Conservation (phyloP, 2,113 vertebrate genomes). For the Podarcis muralis region DNA sequence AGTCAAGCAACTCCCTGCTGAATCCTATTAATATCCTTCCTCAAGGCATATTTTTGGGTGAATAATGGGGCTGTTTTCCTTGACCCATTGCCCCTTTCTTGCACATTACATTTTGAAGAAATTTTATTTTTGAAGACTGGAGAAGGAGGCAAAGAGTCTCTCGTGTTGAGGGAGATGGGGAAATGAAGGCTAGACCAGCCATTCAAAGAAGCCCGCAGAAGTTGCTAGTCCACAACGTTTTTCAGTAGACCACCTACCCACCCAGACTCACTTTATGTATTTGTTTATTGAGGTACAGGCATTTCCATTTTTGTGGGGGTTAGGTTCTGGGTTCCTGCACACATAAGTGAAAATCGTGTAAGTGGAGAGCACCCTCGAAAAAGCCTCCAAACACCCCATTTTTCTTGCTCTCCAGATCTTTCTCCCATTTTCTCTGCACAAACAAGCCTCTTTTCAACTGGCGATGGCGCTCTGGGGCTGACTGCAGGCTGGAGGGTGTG, state of each 20-base stretch:
- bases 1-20: slow-evolving; percentile 50
- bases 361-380: too few species aligned
- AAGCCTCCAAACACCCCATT: too few species aligned
- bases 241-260: background rate
- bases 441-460: too few species aligned
- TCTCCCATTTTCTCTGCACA: too few species aligned
- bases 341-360: too few species aligned
- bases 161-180: background rate
- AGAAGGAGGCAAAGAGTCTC: background rate
- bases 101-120: slow-evolving; percentile 33
- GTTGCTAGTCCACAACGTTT: background rate
- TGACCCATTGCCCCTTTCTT: slow-evolving; percentile 20
- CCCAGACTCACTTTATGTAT: rapidly evolving
- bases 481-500: too few species aligned
- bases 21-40: slow-evolving; percentile 50
- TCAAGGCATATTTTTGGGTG: slow-evolving; percentile 54
- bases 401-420: too few species aligned
- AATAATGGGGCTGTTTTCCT: slow-evolving; percentile 43
- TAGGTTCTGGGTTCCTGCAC: too few species aligned
- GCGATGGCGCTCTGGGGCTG: too few species aligned
- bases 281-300: background rate
- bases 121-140: background rate
- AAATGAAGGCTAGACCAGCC: background rate
- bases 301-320: too few species aligned
- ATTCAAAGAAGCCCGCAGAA: background rate